phyloP scores from a whole-genome alignment of 35 echinoderm and acorn worm species.

The Apostichopus californicus region DNA sequence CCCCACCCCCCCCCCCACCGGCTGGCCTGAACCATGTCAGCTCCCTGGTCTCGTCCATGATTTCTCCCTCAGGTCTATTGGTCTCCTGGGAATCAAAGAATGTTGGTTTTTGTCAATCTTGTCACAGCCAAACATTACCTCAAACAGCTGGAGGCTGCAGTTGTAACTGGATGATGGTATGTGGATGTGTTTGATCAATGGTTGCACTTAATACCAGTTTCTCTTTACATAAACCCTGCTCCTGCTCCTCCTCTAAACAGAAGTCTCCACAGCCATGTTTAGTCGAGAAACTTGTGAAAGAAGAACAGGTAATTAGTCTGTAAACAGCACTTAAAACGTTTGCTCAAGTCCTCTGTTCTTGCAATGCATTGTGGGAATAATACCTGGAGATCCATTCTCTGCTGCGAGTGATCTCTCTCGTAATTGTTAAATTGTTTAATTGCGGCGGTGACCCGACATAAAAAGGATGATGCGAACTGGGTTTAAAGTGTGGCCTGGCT shows the following conservation, averaged over 20 bases:
- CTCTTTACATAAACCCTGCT: slow-evolving; percentile 15
- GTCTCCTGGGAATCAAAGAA: not conserved
- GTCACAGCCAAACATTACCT: slow-evolving; percentile 34
- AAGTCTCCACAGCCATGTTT: slow-evolving; percentile 6
- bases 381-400: not conserved
- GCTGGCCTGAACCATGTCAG: too few relatives aligned
- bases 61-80: not conserved
- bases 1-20: too few relatives aligned
- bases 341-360: slow-evolving; percentile 18
- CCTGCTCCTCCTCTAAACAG: not conserved
- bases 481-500: too few relatives aligned
- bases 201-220: slow-evolving; percentile 4
- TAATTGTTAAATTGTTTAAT: not conserved
- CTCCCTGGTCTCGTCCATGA: not conserved
- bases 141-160: slow-evolving; percentile 4
- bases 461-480: not conserved
- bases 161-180: not conserved
- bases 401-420: not conserved
- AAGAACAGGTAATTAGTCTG: slow-evolving; percentile 17
- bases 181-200: slow-evolving; percentile 25
- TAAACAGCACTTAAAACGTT: slow-evolving; percentile 42
- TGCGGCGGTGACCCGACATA: not conserved
- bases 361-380: not conserved
- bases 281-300: not conserved
- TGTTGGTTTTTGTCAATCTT: slow-evolving; percentile 33